Base-by-base conservation (phyloP, 1,140 invertebrate species). In the Lineus longissimus region DNA sequence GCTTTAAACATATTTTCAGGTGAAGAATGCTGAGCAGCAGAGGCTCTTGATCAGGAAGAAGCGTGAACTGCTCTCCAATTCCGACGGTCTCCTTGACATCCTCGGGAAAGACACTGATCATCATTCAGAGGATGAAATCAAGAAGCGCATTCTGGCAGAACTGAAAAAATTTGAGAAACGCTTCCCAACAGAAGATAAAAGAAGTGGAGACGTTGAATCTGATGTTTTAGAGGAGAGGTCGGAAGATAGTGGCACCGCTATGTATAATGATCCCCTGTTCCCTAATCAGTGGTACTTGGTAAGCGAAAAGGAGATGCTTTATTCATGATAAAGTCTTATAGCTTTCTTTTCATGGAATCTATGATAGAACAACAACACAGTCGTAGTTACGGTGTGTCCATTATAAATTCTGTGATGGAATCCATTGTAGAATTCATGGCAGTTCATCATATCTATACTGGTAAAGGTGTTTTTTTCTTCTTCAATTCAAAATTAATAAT, bases 261-360 rank as follows among this genome's bases (percentile, higher is more conserved):
- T 60, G 1, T 82, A 81, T 59, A 76, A 75, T 63, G 81, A 83
- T 72, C 79, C 78, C 19, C 71, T 68, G 55, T 84, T 72, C 57
- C 55, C 64, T 13, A 73, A 82, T 55, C 78, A 82, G 70, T 83
- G 82, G 83, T 83, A 83, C 63, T 64, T 81, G 72, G 82, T 83
- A 74, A 76, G 78, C 65, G 31, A 31, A 27, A 27, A 45, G 15
- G 56, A 1, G 19, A 41, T 2, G 40, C 23, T 58, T 9, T 57
- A 31, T 41, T 43, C 30, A 19, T 11, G 47, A 62, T 23, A n/a
- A n/a, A n/a, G n/a, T n/a, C 22, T 62, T 54, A 31, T 27, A 13
- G 23, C 54, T 59, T 19, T 19, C 15, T 58, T 33, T 58, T 33
- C 25, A 25, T 56, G 23, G 54, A 55, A 23, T 45, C 15, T n/a